Base-by-base conservation (phyloP, 2,113 vertebrate species). In the Archilochus colubris region DNA sequence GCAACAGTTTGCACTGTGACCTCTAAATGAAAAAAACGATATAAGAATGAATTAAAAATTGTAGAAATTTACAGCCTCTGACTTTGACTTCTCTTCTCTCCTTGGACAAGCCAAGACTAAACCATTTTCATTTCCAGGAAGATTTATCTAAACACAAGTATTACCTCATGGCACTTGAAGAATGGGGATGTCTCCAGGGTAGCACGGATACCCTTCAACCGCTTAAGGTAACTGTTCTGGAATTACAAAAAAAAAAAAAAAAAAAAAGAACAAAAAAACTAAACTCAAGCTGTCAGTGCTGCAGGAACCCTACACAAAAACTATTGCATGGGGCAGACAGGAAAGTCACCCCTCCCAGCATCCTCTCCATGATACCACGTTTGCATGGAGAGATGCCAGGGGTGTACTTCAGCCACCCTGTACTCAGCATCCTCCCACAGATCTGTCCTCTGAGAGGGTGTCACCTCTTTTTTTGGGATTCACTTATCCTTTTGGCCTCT, bases 141-240 rank as follows among this genome's bases (percentile, higher is more conserved):
- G 48, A 40, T 70, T 19, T 82, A 8, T 46, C 44, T 30, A 73
- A 85, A 64, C 3, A 62, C 0, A 8, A 36, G 3, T 40, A 74
- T 97, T 98, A 99, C 99, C 99, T 99, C 99, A 7, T 99, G 99
- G 82, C 98, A 98, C 96, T 98, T 98, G 97, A 99, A 99, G 98
- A 99, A 99, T 0, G 98, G 96, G 21, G 99, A 99, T 7, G 94
- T 96, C 96, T 99, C 99, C 94, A 99, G 97, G 33, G 98, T 99
- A 82, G 96, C 98, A 3, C 96, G 97, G 82, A 99, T 98, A 78
- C 98, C 98, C 90, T 98, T 98, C 94, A 99, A 97, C 40, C 99
- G 98, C 83, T 96, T 98, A 55, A 99, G 97, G 97, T 99, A 99
- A 95, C 96, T 89, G 10, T 96, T 98, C 99, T 99, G 96, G 20